phyloP scores from a whole-genome alignment of 2,888 invertebrate species.

The Lordiphosa andalusiaca region DNA sequence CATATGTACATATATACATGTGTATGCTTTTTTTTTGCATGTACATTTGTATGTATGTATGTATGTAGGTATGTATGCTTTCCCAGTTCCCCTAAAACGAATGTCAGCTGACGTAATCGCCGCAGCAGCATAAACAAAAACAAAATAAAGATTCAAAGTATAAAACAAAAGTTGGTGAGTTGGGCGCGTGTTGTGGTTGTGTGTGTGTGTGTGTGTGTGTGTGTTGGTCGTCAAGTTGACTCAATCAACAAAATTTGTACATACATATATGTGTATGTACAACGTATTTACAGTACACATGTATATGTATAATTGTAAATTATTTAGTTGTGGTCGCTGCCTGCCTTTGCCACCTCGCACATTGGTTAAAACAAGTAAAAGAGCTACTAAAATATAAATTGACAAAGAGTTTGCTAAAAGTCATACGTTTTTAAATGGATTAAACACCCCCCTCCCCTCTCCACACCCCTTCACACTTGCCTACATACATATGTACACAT shows the following conservation, averaged over 20 bases:
- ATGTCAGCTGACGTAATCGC: conserved; percentile 62
- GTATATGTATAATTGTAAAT: conserved; percentile 26
- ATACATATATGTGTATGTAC: conserved; percentile 5
- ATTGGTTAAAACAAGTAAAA: conserved; percentile 16
- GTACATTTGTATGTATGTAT: conserved; percentile 4
- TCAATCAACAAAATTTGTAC: conserved; percentile 36
- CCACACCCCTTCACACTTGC: too few relatives aligned
- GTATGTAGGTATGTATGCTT: conserved; percentile 14
- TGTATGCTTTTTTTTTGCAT: conserved; percentile 1
- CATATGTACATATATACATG: conserved; percentile 2
- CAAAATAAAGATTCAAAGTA: conserved; percentile 24
- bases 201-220: conserved; percentile 1
- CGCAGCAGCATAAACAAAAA: conserved; percentile 47
- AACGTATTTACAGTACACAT: conserved; percentile 4
- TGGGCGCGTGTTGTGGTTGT: conserved; percentile 25
- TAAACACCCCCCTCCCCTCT: too few relatives aligned
- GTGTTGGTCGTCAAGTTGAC: conserved; percentile 40
- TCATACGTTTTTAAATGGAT: too few relatives aligned
- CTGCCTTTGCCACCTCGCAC: conserved; percentile 4
- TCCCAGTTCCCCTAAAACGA: conserved; percentile 32
- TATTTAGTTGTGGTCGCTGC: conserved; percentile 34
- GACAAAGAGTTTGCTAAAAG: background rate
- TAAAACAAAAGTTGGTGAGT: conserved; percentile 41
- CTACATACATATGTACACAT: conserved; percentile 1
- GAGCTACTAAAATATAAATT: conserved; percentile 7